Base-by-base conservation (phyloP, 2,797 vertebrate genomes). In the Tapirus indicus region DNA sequence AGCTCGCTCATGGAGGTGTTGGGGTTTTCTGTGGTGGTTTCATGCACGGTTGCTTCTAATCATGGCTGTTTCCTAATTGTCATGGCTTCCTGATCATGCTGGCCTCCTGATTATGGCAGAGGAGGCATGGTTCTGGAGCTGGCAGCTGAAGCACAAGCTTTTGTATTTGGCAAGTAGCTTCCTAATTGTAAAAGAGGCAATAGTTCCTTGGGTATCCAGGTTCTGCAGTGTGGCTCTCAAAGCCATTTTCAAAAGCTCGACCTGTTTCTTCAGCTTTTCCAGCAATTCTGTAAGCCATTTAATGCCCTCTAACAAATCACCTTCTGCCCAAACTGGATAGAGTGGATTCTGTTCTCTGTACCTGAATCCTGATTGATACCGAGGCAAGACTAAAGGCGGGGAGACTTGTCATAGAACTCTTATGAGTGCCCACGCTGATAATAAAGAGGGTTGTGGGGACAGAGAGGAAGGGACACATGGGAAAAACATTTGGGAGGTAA, bases 201-300 rank as follows among this genome's bases (percentile, higher is more conserved):
- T 32, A 13, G n/a, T 64, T 71, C 21, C 60, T 84, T 87, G n/a
- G 94, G 64, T 58, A 29, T 41, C 35, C 23, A 32, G 27, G 10
- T 77, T 83, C 93, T 78, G 41, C 32, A 29, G 3, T 66, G 77
- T 79, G 47, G 18, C 82, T 84, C 79, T 72, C 74, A 60, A 86
- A 92, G 75, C 54, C 23, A 1, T 29, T 80, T 93, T 87, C 9
- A 8, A 95, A 92, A 94, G 49, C 64, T 90, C 93, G 80, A 1
- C 38, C 44, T 94, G 38, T 85, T 82, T 95, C 95, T 90, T 77
- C 56, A 56, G 75, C 62, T 91, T 91, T 78, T 85, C 80, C 60
- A 68, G 71, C 71, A 80, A 66, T 71, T 84, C 92, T 64, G 14
- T 41, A 69, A 97, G 80, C 66, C 87, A 56, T 82, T 93, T 92